phyloP scores from a whole-genome alignment of 2,113 vertebrate species.

The Phoenicopterus ruber region DNA sequence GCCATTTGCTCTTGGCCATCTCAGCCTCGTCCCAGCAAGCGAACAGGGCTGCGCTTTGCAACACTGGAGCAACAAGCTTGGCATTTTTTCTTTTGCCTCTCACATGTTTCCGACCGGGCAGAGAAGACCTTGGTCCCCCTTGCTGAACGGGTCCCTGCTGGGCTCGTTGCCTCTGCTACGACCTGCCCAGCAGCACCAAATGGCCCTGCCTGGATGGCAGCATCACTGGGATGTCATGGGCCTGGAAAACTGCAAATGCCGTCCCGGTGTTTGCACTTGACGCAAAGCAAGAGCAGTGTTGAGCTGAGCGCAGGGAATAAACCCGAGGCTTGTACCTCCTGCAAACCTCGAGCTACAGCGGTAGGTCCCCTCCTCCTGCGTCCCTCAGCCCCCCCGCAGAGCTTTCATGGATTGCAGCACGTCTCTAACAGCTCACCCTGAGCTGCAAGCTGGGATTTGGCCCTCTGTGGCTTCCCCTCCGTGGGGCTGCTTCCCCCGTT shows the following conservation, averaged over 20 bases:
- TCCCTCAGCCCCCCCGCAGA: rapidly evolving
- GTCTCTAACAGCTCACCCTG: not conserved
- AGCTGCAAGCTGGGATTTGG: not conserved
- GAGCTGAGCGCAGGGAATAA: not conserved
- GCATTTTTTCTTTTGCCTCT: not conserved
- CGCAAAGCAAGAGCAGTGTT: not conserved
- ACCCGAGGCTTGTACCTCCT: not conserved
- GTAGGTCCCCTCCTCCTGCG: not conserved
- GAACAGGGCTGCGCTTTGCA: not conserved
- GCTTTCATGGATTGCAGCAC: not conserved
- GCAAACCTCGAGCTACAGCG: rapidly evolving
- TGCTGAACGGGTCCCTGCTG: not conserved
- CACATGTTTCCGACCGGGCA: rapidly evolving
- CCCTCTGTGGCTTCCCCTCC: not conserved
- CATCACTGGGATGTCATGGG: not conserved
- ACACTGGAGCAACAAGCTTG: not conserved
- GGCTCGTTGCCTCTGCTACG: not conserved
- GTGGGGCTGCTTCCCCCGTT: not conserved
- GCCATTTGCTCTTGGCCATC: not conserved
- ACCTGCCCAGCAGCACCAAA: not conserved
- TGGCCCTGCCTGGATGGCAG: not conserved
- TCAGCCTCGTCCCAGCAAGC: not conserved
- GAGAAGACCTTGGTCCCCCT: not conserved
- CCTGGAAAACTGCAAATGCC: not conserved
- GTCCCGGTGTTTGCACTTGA: not conserved